Evolutionary conservation across 1,140 invertebrate genomes (phyloP).

Genomic region (Spodoptera litura): DNA sequence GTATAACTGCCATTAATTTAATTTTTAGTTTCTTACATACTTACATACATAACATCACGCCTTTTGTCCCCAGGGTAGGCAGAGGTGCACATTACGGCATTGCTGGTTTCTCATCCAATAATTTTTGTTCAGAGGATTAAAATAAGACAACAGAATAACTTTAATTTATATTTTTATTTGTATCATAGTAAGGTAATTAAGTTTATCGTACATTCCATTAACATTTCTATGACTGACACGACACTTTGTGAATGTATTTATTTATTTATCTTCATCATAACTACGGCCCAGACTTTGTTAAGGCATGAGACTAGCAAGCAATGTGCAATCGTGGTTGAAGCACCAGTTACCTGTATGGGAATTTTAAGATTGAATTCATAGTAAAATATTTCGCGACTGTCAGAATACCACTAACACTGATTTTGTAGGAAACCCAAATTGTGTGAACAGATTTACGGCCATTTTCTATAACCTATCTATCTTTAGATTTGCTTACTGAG

Average conservation of each 20-base stretch:
- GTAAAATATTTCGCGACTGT: neutral
- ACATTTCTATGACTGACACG: conserved; percentile 66
- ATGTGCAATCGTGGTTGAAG: conserved; percentile 56
- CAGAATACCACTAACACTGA: neutral
- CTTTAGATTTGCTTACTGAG: too few relatives aligned
- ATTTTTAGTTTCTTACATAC: too few relatives aligned
- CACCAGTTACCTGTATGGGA: conserved; percentile 47
- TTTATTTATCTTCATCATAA: conserved; percentile 59
- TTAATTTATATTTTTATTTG: conserved; percentile 66
- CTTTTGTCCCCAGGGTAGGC: too few relatives aligned
- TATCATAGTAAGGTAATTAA: conserved; percentile 56
- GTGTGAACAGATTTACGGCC: too few relatives aligned
- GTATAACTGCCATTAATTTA: too few relatives aligned
- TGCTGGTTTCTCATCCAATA: too few relatives aligned
- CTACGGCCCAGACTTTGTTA: conserved; percentile 60
- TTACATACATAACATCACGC: too few relatives aligned
- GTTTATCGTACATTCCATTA: conserved; percentile 71
- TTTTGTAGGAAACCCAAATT: too few relatives aligned
- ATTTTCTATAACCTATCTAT: too few relatives aligned
- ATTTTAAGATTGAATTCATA: too few relatives aligned
- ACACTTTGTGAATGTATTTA: conserved; percentile 60
- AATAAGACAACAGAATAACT: conserved; percentile 42
- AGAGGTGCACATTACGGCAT: too few relatives aligned
- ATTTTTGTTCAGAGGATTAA: neutral
- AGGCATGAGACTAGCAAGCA: conserved; percentile 67